phyloP scores from a whole-genome alignment of 2,888 invertebrate species.

The Cryptosula pallasiana region DNA sequence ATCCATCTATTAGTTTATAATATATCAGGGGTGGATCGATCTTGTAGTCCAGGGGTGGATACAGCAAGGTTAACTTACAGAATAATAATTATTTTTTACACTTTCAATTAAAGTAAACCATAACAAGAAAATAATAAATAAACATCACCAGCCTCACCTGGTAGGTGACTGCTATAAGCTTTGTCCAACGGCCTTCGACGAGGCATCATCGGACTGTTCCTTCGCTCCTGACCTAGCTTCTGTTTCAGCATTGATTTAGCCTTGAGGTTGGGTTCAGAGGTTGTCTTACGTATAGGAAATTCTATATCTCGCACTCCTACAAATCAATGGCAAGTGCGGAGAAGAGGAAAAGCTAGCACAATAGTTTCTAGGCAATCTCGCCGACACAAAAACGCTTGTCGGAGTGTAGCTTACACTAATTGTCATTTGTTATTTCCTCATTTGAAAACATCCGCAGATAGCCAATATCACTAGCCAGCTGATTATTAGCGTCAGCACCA shows the following conservation, averaged over 20 bases:
- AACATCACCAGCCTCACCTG: not conserved
- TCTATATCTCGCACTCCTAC: slow-evolving; percentile 24
- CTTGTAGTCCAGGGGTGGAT: no score
- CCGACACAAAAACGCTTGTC: no score
- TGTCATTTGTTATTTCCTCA: no score
- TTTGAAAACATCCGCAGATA: no score
- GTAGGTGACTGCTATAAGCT: not conserved
- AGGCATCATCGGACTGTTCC: slow-evolving; percentile 84
- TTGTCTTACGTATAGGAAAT: slow-evolving; percentile 50
- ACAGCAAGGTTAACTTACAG: no score
- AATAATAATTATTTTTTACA: no score
- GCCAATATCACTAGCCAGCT: no score
- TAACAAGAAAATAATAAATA: not conserved
- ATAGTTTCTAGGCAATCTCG: not conserved
- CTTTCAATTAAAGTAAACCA: no score
- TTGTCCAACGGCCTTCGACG: slow-evolving; percentile 48
- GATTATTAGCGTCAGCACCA: no score
- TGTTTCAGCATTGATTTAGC: slow-evolving; percentile 62
- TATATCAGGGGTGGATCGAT: no score
- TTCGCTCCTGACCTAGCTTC: slow-evolving; percentile 75
- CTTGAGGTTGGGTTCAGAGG: slow-evolving; percentile 88
- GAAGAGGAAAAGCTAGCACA: not conserved
- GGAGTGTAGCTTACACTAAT: no score
- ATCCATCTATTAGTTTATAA: no score
- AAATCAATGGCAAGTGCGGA: not conserved